Percentiles rank a stretch among this genome's conserved stretches.
phyloP scores from a whole-genome alignment of 2,113 vertebrate species.

The Clinocottus analis region DNA sequence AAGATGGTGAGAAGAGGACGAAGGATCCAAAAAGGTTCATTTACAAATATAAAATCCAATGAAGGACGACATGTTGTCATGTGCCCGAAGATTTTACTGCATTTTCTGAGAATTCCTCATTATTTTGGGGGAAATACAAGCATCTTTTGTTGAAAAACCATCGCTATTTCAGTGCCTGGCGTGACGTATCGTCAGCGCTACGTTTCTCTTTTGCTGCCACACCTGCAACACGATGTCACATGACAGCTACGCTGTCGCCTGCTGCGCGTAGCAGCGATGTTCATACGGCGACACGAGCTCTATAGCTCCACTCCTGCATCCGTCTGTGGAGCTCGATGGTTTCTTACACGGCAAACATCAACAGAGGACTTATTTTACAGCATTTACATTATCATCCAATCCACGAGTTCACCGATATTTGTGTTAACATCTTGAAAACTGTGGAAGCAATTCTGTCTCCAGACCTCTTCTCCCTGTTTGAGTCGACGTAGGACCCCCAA shows the following conservation, averaged over 20 bases:
- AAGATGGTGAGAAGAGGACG: background rate
- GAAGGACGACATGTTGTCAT: background rate
- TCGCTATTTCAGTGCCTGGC: background rate
- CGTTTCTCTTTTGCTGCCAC: background rate
- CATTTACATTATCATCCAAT: too few species aligned
- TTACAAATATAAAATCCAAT: background rate
- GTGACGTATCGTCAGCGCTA: background rate
- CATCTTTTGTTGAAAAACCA: background rate
- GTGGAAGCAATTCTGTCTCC: too few species aligned
- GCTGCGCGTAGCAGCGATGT: background rate
- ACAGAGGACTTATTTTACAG: too few species aligned
- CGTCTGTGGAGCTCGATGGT: background rate
- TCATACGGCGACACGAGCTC: background rate
- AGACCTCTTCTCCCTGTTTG: too few species aligned
- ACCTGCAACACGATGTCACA: background rate
- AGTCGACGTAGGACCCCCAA: too few species aligned
- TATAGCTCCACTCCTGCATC: background rate
- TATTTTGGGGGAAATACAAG: background rate
- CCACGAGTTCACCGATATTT: background rate
- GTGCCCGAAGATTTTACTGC: background rate
- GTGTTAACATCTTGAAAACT: too few species aligned
- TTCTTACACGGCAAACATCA: background rate
- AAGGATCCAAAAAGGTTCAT: too few species aligned
- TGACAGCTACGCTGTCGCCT: background rate
- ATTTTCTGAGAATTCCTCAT: background rate